Percentiles rank a stretch among this genome's conserved stretches.
Evolutionary conservation across 2,888 invertebrate genomes (phyloP).

Genomic region (Sinelater perroti): DNA sequence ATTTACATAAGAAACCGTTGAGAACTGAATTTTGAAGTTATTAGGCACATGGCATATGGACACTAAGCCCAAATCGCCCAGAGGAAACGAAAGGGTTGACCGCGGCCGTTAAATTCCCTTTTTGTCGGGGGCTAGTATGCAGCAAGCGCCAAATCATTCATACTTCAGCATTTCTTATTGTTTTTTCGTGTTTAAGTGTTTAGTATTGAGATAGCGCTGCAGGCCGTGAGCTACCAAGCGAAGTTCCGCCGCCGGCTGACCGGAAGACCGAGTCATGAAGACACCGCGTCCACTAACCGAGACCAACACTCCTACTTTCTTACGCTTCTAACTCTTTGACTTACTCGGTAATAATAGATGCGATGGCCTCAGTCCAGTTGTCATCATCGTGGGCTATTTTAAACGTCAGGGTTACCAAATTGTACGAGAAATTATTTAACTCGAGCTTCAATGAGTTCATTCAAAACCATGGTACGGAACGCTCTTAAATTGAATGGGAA

Average conservation of each 20-base stretch:
- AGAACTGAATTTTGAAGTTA: neutral
- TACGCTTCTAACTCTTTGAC: conserved; percentile 43
- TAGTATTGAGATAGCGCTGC: conserved; percentile 45
- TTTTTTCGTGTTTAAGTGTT: conserved; percentile 42
- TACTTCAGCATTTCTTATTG: conserved; percentile 39
- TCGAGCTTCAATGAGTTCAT: neutral
- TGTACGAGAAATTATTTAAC: neutral
- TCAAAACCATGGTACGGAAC: too few species aligned
- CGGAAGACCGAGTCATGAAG: conserved; percentile 54
- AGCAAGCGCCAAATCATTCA: conserved; percentile 27
- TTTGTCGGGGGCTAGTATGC: conserved; percentile 8
- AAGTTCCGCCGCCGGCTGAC: conserved; percentile 55
- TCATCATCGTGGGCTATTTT: conserved; percentile 41
- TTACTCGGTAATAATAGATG: conserved; percentile 39
- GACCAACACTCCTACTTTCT: conserved; percentile 54
- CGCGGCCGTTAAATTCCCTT: conserved; percentile 25
- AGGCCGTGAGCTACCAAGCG: conserved; percentile 48
- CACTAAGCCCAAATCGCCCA: neutral
- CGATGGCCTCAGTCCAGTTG: conserved; percentile 40
- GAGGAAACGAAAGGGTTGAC: conserved; percentile 12
- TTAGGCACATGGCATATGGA: neutral
- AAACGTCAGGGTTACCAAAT: conserved; percentile 4
- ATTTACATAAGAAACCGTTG: conserved; percentile 6
- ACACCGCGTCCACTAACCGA: conserved; percentile 52
- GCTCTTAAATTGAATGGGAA: too few species aligned